phyloP scores from a whole-genome alignment of 2,888 invertebrate species.

The Brenthis daphne region DNA sequence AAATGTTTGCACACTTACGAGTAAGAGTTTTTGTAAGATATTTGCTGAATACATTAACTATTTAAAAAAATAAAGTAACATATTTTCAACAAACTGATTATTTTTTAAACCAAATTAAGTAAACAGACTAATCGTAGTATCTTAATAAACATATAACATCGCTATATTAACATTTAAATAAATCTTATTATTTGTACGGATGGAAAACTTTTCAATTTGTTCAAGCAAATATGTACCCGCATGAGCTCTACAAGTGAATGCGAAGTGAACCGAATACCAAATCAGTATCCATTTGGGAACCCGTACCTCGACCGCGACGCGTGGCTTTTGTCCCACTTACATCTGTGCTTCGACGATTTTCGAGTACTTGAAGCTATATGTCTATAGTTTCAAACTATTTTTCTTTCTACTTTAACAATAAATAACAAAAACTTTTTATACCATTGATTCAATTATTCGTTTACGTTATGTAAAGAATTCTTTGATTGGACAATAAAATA shows the following conservation, averaged over 20 bases:
- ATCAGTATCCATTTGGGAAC: constrained; percentile 11
- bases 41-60: no score
- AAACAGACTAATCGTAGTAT: background rate
- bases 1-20: no score
- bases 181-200: constrained; percentile 1
- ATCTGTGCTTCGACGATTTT: background rate
- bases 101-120: no score
- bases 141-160: background rate
- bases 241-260: constrained; percentile 13
- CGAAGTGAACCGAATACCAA: constrained; percentile 5
- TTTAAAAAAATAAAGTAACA: no score
- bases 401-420: no score
- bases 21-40: no score
- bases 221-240: constrained; percentile 6
- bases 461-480: no score
- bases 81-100: no score
- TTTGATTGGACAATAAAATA: no score
- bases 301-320: constrained; percentile 3
- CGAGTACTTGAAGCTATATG: background rate
- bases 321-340: constrained; percentile 15
- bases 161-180: background rate
- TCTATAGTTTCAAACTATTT: background rate
- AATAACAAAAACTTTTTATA: no score
- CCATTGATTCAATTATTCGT: no score
- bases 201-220: background rate